phyloP scores from a whole-genome alignment of 2,797 vertebrate genomes.

The Brotula barbata region DNA sequence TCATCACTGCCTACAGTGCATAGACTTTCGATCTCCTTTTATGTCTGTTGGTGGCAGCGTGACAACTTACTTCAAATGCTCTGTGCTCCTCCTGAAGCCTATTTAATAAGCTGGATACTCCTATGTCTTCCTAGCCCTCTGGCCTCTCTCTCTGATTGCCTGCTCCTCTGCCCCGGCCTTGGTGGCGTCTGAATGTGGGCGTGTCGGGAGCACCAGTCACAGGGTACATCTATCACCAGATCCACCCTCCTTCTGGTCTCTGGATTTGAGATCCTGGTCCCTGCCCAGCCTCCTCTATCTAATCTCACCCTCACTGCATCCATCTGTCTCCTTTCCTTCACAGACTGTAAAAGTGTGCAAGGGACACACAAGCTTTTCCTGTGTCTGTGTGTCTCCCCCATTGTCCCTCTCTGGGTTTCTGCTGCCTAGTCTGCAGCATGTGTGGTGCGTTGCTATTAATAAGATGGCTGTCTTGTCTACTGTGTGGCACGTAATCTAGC shows the following conservation, averaged over 20 bases:
- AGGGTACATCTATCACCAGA: constrained; percentile 71
- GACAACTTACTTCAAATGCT: constrained; percentile 73
- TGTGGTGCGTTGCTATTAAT: constrained; percentile 70
- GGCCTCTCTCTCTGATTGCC: constrained; percentile 72
- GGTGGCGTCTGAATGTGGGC: constrained; percentile 66
- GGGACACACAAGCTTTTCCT: constrained; percentile 42
- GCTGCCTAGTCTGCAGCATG: constrained; percentile 54
- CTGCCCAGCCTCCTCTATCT: constrained; percentile 67
- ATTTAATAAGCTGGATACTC: constrained; percentile 78
- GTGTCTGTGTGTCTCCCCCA: constrained; percentile 35
- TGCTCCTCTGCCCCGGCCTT: constrained; percentile 72
- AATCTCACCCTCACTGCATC: constrained; percentile 67
- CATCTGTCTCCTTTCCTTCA: constrained; percentile 68
- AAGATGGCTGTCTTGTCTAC: constrained; percentile 71
- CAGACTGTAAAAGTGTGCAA: constrained; percentile 61
- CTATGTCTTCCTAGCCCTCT: constrained; percentile 68
- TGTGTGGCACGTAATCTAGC: constrained; percentile 65
- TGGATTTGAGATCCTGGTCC: constrained; percentile 54
- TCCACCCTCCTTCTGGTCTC: constrained; percentile 31
- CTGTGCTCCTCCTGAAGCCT: constrained; percentile 71
- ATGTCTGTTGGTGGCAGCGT: constrained; percentile 68
- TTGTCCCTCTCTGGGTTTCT: constrained; percentile 12
- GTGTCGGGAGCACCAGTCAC: constrained; percentile 62
- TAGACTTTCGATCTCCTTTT: constrained; percentile 62
- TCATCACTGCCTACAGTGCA: constrained; percentile 64